Conservation (phyloP, 2,797 vertebrate species). For the Bovichtus diacanthus region DNA sequence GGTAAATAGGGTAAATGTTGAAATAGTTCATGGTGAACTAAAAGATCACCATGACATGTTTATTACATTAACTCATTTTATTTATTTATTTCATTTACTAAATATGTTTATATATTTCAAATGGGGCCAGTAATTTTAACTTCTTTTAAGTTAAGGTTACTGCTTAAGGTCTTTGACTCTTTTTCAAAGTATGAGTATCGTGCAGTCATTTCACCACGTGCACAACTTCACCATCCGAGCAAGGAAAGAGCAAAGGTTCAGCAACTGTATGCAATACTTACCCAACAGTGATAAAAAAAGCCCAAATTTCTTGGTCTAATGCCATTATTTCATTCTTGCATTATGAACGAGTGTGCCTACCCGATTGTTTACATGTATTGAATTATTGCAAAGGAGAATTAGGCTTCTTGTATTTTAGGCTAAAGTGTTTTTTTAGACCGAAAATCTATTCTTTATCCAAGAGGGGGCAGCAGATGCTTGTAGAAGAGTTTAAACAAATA, state of each 20-base stretch:
- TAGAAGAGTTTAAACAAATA: not conserved
- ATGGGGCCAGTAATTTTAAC: not conserved
- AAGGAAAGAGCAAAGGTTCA: not conserved
- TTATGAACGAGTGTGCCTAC: too few relatives aligned
- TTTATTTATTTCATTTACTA: not conserved
- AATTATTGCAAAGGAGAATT: too few relatives aligned
- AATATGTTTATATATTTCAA: too few relatives aligned
- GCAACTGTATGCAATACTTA: not conserved
- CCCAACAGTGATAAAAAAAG: not conserved
- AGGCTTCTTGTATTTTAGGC: too few relatives aligned
- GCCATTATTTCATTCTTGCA: too few relatives aligned
- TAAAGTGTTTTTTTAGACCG: not conserved
- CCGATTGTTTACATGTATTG: too few relatives aligned
- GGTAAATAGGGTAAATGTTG: too few relatives aligned
- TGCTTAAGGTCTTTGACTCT: not conserved
- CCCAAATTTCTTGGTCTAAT: too few relatives aligned
- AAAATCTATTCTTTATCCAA: conserved; percentile 25
- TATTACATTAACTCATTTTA: not conserved
- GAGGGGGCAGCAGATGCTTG: conserved; percentile 63
- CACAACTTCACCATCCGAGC: not conserved
- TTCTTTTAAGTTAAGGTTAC: too few relatives aligned
- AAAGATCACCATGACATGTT: too few relatives aligned
- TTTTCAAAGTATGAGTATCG: not conserved
- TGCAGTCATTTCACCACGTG: not conserved
- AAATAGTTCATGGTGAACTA: too few relatives aligned